Conservation (phyloP, 2,113 vertebrate genomes). For the Noturus placidus region DNA sequence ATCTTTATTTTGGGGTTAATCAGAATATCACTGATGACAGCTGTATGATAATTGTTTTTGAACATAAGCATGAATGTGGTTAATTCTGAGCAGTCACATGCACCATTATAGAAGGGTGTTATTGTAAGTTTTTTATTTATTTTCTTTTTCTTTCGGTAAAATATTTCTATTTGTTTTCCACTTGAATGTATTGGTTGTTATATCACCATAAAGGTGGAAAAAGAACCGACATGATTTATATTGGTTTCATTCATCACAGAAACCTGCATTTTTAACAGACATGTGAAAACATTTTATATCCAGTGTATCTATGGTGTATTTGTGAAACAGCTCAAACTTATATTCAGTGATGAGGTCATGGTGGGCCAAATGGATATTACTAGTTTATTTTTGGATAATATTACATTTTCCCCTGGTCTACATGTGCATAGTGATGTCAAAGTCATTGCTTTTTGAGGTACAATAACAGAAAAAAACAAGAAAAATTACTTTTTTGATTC, state of each 20-base stretch:
- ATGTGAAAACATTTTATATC: not conserved
- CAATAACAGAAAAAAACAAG: not conserved
- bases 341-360: not conserved
- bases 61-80: not conserved
- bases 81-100: not conserved
- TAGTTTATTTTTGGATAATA: not conserved
- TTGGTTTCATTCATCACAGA: not conserved
- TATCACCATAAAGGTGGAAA: not conserved
- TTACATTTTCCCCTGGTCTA: not conserved
- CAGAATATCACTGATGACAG: not conserved
- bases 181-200: not conserved
- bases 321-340: not conserved
- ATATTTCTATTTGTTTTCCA: not conserved
- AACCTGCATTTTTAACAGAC: not conserved
- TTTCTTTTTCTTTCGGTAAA: not conserved
- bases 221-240: not conserved
- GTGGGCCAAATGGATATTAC: not conserved
- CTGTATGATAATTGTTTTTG: not conserved
- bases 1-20: not conserved
- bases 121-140: not conserved
- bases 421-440: not conserved
- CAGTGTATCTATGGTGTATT: not conserved
- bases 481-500: not conserved
- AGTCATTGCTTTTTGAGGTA: not conserved
- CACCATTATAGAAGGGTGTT: not conserved